phyloP scores from a whole-genome alignment of 2,888 invertebrate genomes.

The Xanthia togata region DNA sequence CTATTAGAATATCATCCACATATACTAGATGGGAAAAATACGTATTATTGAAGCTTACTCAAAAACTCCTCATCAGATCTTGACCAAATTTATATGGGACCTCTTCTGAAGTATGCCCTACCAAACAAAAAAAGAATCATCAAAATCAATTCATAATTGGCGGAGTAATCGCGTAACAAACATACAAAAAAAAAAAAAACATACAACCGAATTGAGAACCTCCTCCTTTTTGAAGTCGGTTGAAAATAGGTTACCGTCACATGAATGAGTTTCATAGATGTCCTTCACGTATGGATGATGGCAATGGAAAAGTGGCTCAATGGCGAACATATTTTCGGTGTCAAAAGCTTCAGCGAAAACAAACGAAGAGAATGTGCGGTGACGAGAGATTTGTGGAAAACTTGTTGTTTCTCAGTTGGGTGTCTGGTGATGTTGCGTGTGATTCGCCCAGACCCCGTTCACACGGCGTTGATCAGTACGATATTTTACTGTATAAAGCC shows the following conservation, averaged over 20 bases:
- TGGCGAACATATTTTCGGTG: slow-evolving; percentile 63
- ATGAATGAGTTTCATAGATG: slow-evolving; percentile 58
- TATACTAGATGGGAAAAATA: no score
- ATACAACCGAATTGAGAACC: no score
- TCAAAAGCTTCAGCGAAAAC: slow-evolving; percentile 63
- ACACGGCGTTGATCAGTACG: slow-evolving; percentile 4
- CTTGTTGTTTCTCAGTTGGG: slow-evolving; percentile 50
- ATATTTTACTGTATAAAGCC: background rate
- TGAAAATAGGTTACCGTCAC: slow-evolving; percentile 40
- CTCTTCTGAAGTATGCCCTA: no score
- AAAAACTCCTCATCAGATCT: no score
- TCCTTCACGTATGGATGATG: slow-evolving; percentile 53
- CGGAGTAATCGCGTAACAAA: no score
- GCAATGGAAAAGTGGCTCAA: slow-evolving; percentile 62
- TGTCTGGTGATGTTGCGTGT: slow-evolving; percentile 47
- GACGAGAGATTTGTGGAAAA: slow-evolving; percentile 61
- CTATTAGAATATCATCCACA: no score
- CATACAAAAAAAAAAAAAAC: no score
- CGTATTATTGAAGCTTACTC: no score
- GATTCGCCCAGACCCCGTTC: slow-evolving; percentile 37
- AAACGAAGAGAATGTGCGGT: slow-evolving; percentile 59
- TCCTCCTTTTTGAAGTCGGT: no score
- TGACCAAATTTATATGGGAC: no score
- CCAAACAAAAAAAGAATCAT: no score
- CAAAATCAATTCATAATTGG: no score